Evolutionary conservation across 2,888 invertebrate species (phyloP).

Genomic region (Thera obeliscata): DNA sequence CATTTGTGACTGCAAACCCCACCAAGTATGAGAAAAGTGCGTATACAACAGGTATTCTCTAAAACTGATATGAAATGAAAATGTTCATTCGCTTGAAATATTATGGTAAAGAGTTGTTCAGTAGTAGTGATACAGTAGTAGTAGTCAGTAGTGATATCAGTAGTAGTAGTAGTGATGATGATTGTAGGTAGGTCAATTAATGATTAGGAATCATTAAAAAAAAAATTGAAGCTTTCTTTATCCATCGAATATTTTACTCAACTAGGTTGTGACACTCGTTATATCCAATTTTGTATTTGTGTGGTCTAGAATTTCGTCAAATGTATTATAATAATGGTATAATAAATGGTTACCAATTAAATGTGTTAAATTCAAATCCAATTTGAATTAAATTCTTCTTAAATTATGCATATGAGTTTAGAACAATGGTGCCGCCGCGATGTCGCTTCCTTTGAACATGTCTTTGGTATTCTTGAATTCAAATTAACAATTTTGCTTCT

Average conservation of each 20-base stretch:
- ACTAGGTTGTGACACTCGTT: conserved; percentile 52
- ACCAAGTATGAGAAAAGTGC: too few relatives aligned
- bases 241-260: conserved; percentile 42
- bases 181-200: too few relatives aligned
- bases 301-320: conserved; percentile 48
- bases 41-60: too few relatives aligned
- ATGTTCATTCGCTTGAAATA: too few relatives aligned
- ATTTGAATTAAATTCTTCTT: conserved; percentile 40
- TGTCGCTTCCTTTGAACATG: conserved; percentile 36
- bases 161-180: too few relatives aligned
- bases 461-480: conserved; percentile 25
- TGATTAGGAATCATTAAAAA: too few relatives aligned
- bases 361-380: conserved; percentile 31
- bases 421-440: conserved; percentile 41
- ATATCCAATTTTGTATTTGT: conserved; percentile 54
- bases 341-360: conserved; percentile 34
- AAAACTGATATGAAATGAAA: too few relatives aligned
- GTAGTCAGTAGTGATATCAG: too few relatives aligned
- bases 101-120: too few relatives aligned
- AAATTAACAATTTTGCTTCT: conserved; percentile 6
- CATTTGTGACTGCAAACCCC: too few relatives aligned
- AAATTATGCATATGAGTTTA: conserved; percentile 38
- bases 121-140: too few relatives aligned
- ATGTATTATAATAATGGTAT: conserved; percentile 17
- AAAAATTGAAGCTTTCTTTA: too few relatives aligned